These are phyloP conservation scores for Diadophis punctatus DNA, from an alignment of 2,113 vertebrate genomes.

Conservation along the genomic window DNA sequence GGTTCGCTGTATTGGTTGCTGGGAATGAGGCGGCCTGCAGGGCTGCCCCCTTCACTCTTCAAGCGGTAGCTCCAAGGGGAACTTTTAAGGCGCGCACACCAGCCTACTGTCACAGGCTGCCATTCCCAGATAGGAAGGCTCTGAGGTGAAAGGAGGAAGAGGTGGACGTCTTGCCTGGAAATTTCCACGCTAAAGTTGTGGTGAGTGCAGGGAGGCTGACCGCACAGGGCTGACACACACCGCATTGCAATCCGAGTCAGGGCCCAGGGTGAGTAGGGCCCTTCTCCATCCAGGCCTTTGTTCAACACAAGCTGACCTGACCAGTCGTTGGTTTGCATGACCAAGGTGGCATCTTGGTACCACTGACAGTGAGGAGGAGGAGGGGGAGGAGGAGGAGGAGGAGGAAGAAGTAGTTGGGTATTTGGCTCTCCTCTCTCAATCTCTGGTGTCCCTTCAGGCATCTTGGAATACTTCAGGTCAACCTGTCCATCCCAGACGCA, in stretches of 20 bases:
- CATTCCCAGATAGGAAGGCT: fast-evolving
- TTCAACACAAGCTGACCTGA: background rate
- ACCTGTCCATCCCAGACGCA: constrained; percentile 12
- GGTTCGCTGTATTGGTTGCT: constrained; percentile 9
- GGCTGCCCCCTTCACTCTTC: constrained; percentile 26
- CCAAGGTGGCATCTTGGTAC: background rate
- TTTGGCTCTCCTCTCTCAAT: background rate
- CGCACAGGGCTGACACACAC: background rate
- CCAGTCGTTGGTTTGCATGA: constrained; percentile 4
- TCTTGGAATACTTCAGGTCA: constrained; percentile 13
- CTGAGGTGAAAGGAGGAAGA: constrained; percentile 42
- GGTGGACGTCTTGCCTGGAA: constrained; percentile 1
- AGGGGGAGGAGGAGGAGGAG: no score
- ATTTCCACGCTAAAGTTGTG: constrained; percentile 20
- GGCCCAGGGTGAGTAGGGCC: fast-evolving
- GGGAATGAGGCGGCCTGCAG: constrained; percentile 13
- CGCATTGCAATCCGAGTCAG: constrained; percentile 17
- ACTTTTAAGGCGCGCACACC: constrained; percentile 48
- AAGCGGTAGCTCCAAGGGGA: constrained; percentile 45
- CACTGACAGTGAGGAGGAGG: constrained; percentile 35
- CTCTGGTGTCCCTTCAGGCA: background rate
- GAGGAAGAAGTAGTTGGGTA: background rate
- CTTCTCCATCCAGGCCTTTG: background rate
- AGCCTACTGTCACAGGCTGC: constrained; percentile 18
- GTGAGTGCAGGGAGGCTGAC: constrained; percentile 11